Evolutionary conservation across 2,113 vertebrate genomes (phyloP).

Genomic region (Gymnocephalus cernua): DNA sequence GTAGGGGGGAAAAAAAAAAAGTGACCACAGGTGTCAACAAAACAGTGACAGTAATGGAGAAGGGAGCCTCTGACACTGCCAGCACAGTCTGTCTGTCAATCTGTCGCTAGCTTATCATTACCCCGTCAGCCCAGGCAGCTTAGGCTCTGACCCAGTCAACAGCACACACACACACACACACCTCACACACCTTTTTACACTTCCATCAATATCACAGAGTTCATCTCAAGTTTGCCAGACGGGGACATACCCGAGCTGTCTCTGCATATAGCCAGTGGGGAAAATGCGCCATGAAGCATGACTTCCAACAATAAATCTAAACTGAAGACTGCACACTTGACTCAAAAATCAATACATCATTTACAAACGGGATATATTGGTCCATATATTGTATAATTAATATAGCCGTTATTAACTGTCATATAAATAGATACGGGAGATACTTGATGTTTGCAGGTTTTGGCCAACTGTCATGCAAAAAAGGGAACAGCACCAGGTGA

Average conservation of each 20-base stretch:
- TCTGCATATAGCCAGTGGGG: constrained; percentile 37
- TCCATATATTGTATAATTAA: not conserved
- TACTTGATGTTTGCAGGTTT: constrained; percentile 16
- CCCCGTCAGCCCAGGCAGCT: constrained; percentile 5
- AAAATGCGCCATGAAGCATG: constrained; percentile 30
- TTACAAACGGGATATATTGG: not conserved
- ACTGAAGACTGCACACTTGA: constrained; percentile 7
- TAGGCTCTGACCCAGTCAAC: constrained; percentile 26
- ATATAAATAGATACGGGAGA: not conserved
- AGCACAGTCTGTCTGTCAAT: constrained; percentile 30
- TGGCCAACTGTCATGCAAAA: constrained; percentile 3
- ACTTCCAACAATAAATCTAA: constrained; percentile 41
- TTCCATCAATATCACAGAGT: constrained; percentile 51
- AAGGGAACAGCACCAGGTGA: not conserved
- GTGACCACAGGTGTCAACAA: constrained; percentile 65
- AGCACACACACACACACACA: not conserved
- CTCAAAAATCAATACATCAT: constrained; percentile 26
- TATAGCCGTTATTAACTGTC: not conserved
- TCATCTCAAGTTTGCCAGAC: constrained; percentile 71
- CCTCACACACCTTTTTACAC: constrained; percentile 7
- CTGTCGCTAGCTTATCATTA: constrained; percentile 45
- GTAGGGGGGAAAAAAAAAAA: not conserved
- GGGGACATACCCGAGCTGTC: constrained; percentile 53
- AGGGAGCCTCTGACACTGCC: constrained; percentile 14
- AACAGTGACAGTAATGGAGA: constrained; percentile 56